Evolutionary conservation across 2,888 invertebrate genomes (phyloP).

Genomic region (Hanleya hanleyi): DNA sequence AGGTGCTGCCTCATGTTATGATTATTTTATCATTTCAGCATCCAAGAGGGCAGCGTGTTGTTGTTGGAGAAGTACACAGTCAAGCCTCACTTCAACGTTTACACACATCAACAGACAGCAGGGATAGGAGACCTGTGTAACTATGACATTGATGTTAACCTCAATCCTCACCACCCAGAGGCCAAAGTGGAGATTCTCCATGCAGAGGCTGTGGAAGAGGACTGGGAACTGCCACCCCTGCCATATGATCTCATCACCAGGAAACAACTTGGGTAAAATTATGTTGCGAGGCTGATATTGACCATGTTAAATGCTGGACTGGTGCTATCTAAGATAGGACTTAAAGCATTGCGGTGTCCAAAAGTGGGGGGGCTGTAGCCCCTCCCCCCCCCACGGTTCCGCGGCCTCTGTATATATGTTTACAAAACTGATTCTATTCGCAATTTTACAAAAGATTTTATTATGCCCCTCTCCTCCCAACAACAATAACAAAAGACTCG

Average conservation of each 20-base stretch:
- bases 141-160: slow-evolving; percentile 48
- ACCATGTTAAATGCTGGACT: no score
- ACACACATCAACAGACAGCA: slow-evolving; percentile 24
- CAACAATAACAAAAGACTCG: no score
- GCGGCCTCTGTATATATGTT: no score
- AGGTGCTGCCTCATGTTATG: no score
- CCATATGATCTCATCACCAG: slow-evolving; percentile 43
- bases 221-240: slow-evolving; percentile 37
- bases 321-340: no score
- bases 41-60: slow-evolving; percentile 48
- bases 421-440: no score
- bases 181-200: slow-evolving; percentile 45
- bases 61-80: slow-evolving; percentile 47
- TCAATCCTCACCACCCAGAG: slow-evolving; percentile 48
- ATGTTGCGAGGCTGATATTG: background rate
- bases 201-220: slow-evolving; percentile 23
- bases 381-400: no score
- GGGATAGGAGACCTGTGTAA: slow-evolving; percentile 25
- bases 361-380: no score
- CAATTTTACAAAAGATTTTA: no score
- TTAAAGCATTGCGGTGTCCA: no score
- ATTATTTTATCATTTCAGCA: slow-evolving; percentile 32
- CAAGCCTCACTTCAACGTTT: slow-evolving; percentile 43
- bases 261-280: slow-evolving; percentile 42
- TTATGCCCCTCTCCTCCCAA: no score